Evolutionary conservation across 2,113 vertebrate genomes (phyloP), one percentile per base, ranked within the genome.

Genomic region (Chaenocephalus aceratus): DNA sequence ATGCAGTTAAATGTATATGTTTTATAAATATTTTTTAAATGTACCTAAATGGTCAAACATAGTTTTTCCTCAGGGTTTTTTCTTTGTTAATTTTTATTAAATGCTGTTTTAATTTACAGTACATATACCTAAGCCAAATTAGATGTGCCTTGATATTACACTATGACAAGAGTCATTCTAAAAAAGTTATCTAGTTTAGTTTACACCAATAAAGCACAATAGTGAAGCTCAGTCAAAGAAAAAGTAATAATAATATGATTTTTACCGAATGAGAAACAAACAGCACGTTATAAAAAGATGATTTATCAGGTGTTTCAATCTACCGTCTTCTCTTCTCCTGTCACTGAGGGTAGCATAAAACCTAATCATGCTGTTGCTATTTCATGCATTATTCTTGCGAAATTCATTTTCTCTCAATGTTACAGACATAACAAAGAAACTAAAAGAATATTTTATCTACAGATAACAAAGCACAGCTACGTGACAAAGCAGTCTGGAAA

Each of bases 381-480:
- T 70, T 21, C 2, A 23, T 59, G 41, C 59, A 65, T 64, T 63
- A 59, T 65, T 72, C 23, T 53, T 70, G 3, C 36, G 34, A 83
- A 72, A 79, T 54, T 4, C 13, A 70, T 78, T 48, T 58, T 15
- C 74, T 69, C 21, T 26, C 52, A 14, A 58, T 77, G 12, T 58
- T 30, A 26, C 34, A 67, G 48, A 48, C 26, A 49, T n/a, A 80
- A 70, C 14, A 85, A 75, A 78, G 15, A 36, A 76, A 45, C 26
- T 26, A 74, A 72, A 60, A 53, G 36, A 64, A 18, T 23, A 10
- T 56, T 48, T 45, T 49, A 62, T 30, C n/a, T 46, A 34, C 52
- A 56, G 69, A 74, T 65, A 59, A 54, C 18, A 49, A 23, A 54
- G 54, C 56, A 18, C 26, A 61, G 53, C 63, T 30, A 4, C 1